Conservation (phyloP, 2,113 vertebrate genomes). For the Trogon melanurus region DNA sequence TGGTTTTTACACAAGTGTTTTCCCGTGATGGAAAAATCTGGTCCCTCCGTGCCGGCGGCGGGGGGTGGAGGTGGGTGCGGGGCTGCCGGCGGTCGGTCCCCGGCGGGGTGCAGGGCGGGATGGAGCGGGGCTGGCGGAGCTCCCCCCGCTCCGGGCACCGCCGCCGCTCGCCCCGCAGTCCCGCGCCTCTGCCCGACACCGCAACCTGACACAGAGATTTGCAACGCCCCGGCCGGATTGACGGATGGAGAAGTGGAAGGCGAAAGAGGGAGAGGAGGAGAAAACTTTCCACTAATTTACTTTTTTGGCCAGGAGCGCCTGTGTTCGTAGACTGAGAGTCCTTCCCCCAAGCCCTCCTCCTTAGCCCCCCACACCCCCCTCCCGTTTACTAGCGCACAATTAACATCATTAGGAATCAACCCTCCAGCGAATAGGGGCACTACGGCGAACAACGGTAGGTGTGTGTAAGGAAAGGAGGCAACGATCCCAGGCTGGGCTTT, state of each 20-base stretch:
- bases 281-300: slow-evolving; percentile 50
- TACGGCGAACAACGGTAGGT: slow-evolving; percentile 7
- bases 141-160: background rate
- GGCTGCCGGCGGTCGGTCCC: background rate
- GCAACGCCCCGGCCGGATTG: background rate
- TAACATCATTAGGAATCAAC: slow-evolving; percentile 25
- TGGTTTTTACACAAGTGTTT: background rate
- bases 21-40: background rate
- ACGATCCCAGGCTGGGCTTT: background rate
- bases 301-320: slow-evolving; percentile 4
- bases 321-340: background rate
- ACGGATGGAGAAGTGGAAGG: background rate
- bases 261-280: slow-evolving; percentile 12
- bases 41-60: background rate
- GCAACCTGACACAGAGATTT: background rate
- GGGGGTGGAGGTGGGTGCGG: background rate
- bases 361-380: background rate
- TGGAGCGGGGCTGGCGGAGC: background rate
- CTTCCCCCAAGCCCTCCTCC: background rate
- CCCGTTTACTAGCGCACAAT: background rate
- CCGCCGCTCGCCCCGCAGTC: background rate
- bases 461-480: background rate
- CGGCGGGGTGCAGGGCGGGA: background rate
- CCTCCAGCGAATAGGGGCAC: slow-evolving; percentile 7
- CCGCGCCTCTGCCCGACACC: too few species aligned